Conservation (phyloP, 30 jellyfish, hydroid and myxozoan species). For the Hydractinia echinata region DNA sequence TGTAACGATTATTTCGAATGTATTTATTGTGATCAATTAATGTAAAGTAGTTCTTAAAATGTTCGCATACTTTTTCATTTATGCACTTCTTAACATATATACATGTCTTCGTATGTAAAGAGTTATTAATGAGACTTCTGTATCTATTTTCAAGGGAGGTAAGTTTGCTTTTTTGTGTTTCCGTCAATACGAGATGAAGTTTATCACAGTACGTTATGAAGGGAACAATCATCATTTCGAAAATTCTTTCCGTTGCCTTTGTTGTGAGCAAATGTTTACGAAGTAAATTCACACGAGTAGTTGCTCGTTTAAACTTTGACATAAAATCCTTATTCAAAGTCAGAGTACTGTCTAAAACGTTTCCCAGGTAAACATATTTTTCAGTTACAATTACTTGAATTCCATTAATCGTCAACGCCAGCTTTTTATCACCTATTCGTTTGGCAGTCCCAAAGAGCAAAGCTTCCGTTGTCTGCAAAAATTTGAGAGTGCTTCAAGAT, state of each 20-base stretch:
- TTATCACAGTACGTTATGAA: conserved; percentile 2
- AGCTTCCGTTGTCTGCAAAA: background rate
- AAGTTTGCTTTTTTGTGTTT: background rate
- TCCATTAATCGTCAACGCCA: no score
- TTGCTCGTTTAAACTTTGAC: no score
- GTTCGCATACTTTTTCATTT: background rate
- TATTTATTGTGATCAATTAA: background rate
- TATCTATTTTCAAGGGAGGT: conserved; percentile 5
- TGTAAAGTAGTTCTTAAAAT: background rate
- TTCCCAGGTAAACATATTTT: no score
- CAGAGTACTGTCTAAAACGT: no score
- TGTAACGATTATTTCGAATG: background rate
- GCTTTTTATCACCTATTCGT: background rate
- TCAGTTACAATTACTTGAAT: no score
- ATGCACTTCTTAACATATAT: background rate
- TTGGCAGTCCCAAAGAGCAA: no score
- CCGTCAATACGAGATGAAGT: background rate
- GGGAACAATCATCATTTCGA: background rate
- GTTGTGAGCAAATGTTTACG: conserved; percentile 7
- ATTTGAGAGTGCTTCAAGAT: background rate
- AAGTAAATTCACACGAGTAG: background rate
- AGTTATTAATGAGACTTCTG: background rate
- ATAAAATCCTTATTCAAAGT: no score
- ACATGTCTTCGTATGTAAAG: background rate
- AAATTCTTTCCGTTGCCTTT: background rate